These are phyloP conservation scores for Stichodactyla mertensii DNA, from an alignment of 64 coral and sea anemone species.

Conservation along the genomic window DNA sequence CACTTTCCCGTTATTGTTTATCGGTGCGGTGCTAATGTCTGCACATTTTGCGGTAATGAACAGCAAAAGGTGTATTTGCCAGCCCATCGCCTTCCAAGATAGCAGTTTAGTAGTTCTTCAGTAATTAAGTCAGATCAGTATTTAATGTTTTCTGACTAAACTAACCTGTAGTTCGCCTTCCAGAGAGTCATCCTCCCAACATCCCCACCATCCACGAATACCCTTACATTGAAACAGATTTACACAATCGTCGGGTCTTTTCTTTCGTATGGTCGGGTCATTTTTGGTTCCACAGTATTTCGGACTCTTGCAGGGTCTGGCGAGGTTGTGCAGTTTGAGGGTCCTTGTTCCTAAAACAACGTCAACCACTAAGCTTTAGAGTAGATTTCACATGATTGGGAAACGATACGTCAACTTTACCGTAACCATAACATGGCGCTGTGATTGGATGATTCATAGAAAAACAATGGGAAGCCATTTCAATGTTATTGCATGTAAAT, in stretches of 20 bases:
- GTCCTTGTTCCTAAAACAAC: constrained; percentile 48
- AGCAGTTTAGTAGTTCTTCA: too few species aligned
- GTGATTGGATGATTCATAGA: too few species aligned
- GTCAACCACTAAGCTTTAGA: not conserved
- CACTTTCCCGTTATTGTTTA: too few species aligned
- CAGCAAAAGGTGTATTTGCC: too few species aligned
- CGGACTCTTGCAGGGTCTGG: constrained; percentile 63
- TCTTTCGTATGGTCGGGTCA: constrained; percentile 43
- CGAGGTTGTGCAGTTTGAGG: constrained; percentile 53
- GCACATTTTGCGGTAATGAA: too few species aligned
- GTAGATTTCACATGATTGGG: not conserved
- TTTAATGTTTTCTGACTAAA: not conserved
- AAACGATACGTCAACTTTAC: not conserved
- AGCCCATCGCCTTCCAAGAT: too few species aligned
- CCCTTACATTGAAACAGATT: constrained; percentile 18
- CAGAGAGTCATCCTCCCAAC: constrained; percentile 18
- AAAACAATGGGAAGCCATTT: too few species aligned
- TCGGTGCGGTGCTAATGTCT: too few species aligned
- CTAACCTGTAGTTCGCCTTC: constrained; percentile 18
- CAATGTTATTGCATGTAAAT: too few species aligned
- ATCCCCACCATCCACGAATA: constrained; percentile 66
- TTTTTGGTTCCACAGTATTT: constrained; percentile 58
- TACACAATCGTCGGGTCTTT: constrained; percentile 19
- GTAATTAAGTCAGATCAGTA: too few species aligned
- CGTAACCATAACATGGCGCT: too few species aligned